Evolutionary conservation across 2,888 invertebrate species (phyloP), one percentile per base, ranked within the genome.

Genomic region (Idaea biselata): DNA sequence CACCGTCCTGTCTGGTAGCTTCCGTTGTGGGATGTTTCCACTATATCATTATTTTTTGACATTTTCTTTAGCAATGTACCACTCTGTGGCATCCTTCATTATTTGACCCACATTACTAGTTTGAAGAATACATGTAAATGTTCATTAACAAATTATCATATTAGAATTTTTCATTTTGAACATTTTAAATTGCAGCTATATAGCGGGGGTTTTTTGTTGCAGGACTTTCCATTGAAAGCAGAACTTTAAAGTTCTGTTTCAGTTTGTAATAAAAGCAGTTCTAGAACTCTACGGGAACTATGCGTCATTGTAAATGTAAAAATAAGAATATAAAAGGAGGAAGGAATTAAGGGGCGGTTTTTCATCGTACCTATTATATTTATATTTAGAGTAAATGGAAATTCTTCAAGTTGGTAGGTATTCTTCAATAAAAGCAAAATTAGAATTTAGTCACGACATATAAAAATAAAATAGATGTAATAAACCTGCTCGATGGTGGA

Each of bases 381-480:
- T 55, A 58, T 67, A 63, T 64, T 66, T 62, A 63, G 54, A 60
- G 60, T 56, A 53, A 44, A 44, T 44, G 44, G 61, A 57, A 25
- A 58, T 58, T 16, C 58, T 61, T 56, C 61, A 64, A 63, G 25
- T 58, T 60, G 63, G 61, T 70, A 44, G 61, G 57, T 25, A 58
- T 58, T 16, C 58, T 61, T 56, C 62, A 64, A 63, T 58, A 63
- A 63, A 63, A 18, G 60, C 60, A 63, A 61, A 61, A 68, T 72
- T 71, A 64, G 69, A 62, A 69, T 68, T 73, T 70, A 73, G 72
- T 73, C 73, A 73, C 72, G 69, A 70, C 73, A 63, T 73, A 73
- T 72, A 72, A 74, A 73, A 75, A 75, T 73, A 75, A 75, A 78
- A 78, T 71, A 55, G 73, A 74, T 77, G 62, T 74, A 68, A 71